Evolutionary conservation across 64 coral and sea anemone species (phyloP).

Genomic region (Montipora capricornis): DNA sequence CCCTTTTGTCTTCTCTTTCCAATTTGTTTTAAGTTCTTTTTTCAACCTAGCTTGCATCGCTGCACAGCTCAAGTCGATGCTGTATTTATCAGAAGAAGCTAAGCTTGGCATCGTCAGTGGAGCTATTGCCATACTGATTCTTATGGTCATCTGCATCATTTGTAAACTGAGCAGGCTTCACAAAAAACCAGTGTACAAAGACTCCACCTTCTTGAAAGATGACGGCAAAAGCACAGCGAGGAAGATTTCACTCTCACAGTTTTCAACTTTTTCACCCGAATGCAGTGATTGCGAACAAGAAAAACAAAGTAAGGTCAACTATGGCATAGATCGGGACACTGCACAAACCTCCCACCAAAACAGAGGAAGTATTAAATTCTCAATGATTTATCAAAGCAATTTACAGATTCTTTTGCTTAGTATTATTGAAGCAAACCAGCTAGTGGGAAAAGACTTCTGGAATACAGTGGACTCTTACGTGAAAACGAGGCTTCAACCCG

Average conservation of each 20-base stretch:
- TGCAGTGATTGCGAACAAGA: slow-evolving; percentile 79
- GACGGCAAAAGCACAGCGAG: neutral
- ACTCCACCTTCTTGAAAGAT: slow-evolving; percentile 6
- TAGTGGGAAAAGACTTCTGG: slow-evolving; percentile 96
- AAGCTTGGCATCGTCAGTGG: slow-evolving; percentile 92
- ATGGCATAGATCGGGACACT: slow-evolving; percentile 24
- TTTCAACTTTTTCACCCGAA: slow-evolving; percentile 23
- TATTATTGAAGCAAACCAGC: slow-evolving; percentile 71
- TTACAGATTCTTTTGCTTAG: slow-evolving; percentile 65
- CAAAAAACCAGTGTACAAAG: slow-evolving; percentile 48
- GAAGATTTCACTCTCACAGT: slow-evolving; percentile 34
- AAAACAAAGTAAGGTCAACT: slow-evolving; percentile 7
- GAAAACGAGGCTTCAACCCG: slow-evolving; percentile 64
- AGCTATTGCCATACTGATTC: slow-evolving; percentile 76
- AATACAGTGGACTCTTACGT: slow-evolving; percentile 91
- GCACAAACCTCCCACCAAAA: slow-evolving; percentile 43
- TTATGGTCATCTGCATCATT: slow-evolving; percentile 92
- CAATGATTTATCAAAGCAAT: slow-evolving; percentile 67
- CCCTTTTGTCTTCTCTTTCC: neutral
- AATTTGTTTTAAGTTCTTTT: neutral
- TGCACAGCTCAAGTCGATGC: slow-evolving; percentile 13
- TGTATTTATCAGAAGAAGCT: slow-evolving; percentile 86
- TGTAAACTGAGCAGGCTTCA: slow-evolving; percentile 86
- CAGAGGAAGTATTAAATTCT: slow-evolving; percentile 82
- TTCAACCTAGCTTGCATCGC: neutral